Evolutionary conservation across 2,113 vertebrate genomes (phyloP), one percentile per base, ranked within the genome.

Genomic region (Machaerirhynchus nigripectus): DNA sequence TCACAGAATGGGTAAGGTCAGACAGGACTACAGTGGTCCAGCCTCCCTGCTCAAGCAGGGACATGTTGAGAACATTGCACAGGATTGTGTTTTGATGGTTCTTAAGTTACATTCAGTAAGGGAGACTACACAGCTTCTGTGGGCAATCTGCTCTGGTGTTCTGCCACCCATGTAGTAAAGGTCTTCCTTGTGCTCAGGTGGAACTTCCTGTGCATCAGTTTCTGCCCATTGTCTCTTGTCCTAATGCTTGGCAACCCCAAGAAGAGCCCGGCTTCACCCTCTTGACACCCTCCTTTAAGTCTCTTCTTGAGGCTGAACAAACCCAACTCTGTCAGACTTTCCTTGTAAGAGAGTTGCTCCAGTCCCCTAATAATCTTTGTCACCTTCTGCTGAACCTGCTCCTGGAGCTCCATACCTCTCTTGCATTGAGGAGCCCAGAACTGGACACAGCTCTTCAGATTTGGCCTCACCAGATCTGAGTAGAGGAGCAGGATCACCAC

Each of bases 141-240:
- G 46, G 9, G 24, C 2, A 30, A n/a, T 46, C 53, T 30, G 5
- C n/a, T 47, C n/a, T 2, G 6, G 6, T 24, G 15, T 46, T 46
- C 9, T 21, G 31, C 14, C 13, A 47, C 4, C 16, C 1, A 0
- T 33, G 53, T 5, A 46, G 7, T 3, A 18, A 75, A 68, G 11
- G 15, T 30, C 19, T 46, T 39, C 20, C 28, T n/a, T 14, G 2
- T 44, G 3, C 30, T 75, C 61, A 68, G 16, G 20, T 26, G 28
- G 16, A 75, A 52, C 15, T 18, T n/a, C 6, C 23, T 3, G 1
- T 68, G 7, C 9, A n/a, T 68, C 11, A 26, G 11, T 68, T 89
- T 75, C 19, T 74, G 10, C 9, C 13, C 23, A 3, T 26, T 44
- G 19, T 11, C 15, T 68, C n/a, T 68, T n/a, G 10, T 59, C 46